Evolutionary conservation across 2,797 vertebrate genomes (phyloP).

Genomic region (Cyclopterus lumpus): DNA sequence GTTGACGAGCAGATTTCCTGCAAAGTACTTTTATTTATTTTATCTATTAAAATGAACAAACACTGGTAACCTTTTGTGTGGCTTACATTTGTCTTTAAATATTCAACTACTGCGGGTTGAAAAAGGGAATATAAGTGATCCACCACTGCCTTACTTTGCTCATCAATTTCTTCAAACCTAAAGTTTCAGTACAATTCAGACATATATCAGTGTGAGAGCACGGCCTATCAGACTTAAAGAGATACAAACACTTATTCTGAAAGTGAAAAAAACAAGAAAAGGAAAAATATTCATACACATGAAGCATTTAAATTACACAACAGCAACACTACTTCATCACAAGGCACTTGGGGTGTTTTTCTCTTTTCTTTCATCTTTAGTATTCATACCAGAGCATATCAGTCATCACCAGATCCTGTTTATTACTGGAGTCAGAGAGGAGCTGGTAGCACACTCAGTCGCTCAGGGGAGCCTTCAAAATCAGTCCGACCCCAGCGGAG

Average conservation of each 20-base stretch:
- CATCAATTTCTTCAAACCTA: neutral
- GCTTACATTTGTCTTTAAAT: slow-evolving; percentile 38
- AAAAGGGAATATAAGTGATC: neutral
- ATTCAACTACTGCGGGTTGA: neutral
- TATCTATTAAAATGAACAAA: slow-evolving; percentile 82
- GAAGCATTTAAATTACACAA: slow-evolving; percentile 29
- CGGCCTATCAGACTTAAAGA: neutral
- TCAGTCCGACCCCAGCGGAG: slow-evolving; percentile 23
- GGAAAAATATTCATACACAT: neutral
- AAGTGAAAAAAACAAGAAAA: neutral
- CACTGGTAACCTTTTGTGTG: slow-evolving; percentile 59
- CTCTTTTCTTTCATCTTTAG: slow-evolving; percentile 19
- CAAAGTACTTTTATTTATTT: slow-evolving; percentile 80
- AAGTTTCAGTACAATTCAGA: slow-evolving; percentile 20
- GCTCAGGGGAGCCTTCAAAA: slow-evolving; percentile 40
- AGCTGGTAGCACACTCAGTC: slow-evolving; percentile 13
- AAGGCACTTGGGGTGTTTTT: slow-evolving; percentile 52
- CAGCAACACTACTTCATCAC: slow-evolving; percentile 25
- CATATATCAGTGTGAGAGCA: neutral
- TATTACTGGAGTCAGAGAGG: slow-evolving; percentile 31
- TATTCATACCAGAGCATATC: slow-evolving; percentile 31
- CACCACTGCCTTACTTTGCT: neutral
- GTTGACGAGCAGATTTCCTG: slow-evolving; percentile 70
- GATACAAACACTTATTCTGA: neutral
- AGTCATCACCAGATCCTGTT: slow-evolving; percentile 37